Evolutionary conservation across 2,797 vertebrate genomes (phyloP), one percentile per base, ranked within the genome.

Genomic region (Acipenser ruthenus): DNA sequence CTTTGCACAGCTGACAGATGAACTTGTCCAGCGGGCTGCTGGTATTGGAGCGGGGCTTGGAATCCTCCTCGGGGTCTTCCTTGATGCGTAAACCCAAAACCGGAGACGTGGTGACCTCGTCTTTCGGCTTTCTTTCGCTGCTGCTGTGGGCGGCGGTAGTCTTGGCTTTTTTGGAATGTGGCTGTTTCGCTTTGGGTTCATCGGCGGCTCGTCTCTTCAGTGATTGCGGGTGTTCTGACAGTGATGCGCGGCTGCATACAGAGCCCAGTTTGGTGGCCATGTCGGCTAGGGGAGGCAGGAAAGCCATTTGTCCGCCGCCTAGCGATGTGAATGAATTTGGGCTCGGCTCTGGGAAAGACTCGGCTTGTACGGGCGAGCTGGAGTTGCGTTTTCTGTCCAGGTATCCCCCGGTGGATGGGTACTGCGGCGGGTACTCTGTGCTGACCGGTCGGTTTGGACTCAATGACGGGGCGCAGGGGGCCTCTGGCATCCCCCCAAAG

Each of bases 1-100:
- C 82, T 15, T 76, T 75, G 65, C 84, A 84, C 60, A 86, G 71
- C 62, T 84, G 84, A 59, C 84, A 84, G 50, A 84, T 71, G 13
- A 86, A 82, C 65, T 80, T 80, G 0, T 80, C 84, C 1, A 83
- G 78, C 10, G 79, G 77, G 50, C 68, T 71, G 63, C 50, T 10
- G 3, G 63, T 50, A 1, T 5, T 65, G 5, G 63, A 58, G 8
- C 52, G 50, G 65, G 66, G 63, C 48, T 71, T 63, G 37, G 55
- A 53, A 6, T 62, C 75, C 37, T 75, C 74, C 15, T 11, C 64
- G 6, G 63, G 67, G 2, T 72, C 72, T 59, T 77, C 74, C 11
- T 71, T 81, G 47, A 79, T 79, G 51, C 76, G 71, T 48, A 79
- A 52, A n/a, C 79, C 79, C 7, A 81, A 68, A 11, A 79, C 78